These are phyloP conservation scores for Ommatoiulus sabulosus DNA, from an alignment of 2,888 invertebrate genomes.

Conservation along the genomic window DNA sequence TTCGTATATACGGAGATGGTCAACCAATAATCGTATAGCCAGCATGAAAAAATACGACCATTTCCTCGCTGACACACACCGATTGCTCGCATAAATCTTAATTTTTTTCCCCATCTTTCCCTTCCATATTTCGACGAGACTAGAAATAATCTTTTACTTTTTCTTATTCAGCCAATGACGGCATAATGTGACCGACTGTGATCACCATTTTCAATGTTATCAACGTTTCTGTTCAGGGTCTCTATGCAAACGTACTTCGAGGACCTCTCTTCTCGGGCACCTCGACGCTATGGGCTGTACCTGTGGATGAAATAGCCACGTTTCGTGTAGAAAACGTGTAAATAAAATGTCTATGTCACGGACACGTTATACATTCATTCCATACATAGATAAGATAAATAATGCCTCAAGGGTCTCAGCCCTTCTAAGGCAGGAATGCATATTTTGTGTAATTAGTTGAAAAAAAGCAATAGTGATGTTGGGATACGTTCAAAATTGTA, in stretches of 20 bases:
- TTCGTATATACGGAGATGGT: slow-evolving; percentile 13
- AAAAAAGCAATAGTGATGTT: too few relatives aligned
- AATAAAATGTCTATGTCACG: too few relatives aligned
- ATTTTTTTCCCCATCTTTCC: slow-evolving; percentile 5
- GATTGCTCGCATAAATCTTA: slow-evolving; percentile 54
- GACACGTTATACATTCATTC: too few relatives aligned
- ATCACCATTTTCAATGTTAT: slow-evolving; percentile 48
- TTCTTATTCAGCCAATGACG: slow-evolving; percentile 41
- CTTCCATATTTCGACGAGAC: slow-evolving; percentile 3
- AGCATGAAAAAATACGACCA: neutral
- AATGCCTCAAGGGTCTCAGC: too few relatives aligned
- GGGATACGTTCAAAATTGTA: too few relatives aligned
- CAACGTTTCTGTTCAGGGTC: slow-evolving; percentile 21
- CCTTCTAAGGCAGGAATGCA: too few relatives aligned
- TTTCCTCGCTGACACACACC: slow-evolving; percentile 40
- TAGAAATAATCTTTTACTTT: slow-evolving; percentile 27
- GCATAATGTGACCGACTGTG: slow-evolving; percentile 45
- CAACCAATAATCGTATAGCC: slow-evolving; percentile 24
- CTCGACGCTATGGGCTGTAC: neutral
- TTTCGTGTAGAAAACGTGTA: too few relatives aligned
- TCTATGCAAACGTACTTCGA: neutral
- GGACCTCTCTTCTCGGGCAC: neutral
- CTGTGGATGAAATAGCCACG: neutral
- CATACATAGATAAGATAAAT: too few relatives aligned
- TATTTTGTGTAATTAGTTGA: too few relatives aligned